Evolutionary conservation across 2,797 vertebrate species (phyloP).

Genomic region (Tarsius wallacei): DNA sequence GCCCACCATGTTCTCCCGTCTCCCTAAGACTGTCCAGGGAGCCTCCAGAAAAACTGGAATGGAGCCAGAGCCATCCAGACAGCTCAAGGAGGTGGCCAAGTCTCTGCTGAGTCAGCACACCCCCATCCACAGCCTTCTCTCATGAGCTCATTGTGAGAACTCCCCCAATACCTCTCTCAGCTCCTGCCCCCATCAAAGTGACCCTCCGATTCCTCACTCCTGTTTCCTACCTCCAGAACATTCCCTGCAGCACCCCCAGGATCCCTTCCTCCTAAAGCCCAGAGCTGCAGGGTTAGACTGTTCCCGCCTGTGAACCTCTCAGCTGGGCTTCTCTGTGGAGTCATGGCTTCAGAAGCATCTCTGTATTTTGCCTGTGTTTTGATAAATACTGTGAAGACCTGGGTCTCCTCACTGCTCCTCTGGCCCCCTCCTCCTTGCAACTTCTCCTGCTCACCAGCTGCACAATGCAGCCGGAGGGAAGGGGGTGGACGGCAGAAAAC

Average conservation of each 20-base stretch:
- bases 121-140: background rate
- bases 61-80: background rate
- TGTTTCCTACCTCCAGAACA: conserved; percentile 19
- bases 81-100: background rate
- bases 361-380: conserved; percentile 32
- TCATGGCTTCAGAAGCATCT: conserved; percentile 42
- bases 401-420: background rate
- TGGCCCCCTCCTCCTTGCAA: background rate
- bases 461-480: conserved; percentile 64
- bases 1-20: background rate
- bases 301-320: background rate
- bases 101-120: conserved; percentile 55
- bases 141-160: background rate
- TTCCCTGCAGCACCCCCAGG: background rate
- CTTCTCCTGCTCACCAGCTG: conserved; percentile 70
- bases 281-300: background rate
- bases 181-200: background rate
- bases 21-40: background rate
- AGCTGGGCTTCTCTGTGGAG: background rate
- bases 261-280: conserved; percentile 18
- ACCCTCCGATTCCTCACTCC: background rate
- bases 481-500: conserved; percentile 70
- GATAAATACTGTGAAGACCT: conserved; percentile 53
- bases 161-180: background rate
- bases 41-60: conserved; percentile 22